phyloP scores from a whole-genome alignment of 2,113 vertebrate genomes.

The Syngnathoides biaculeatus region DNA sequence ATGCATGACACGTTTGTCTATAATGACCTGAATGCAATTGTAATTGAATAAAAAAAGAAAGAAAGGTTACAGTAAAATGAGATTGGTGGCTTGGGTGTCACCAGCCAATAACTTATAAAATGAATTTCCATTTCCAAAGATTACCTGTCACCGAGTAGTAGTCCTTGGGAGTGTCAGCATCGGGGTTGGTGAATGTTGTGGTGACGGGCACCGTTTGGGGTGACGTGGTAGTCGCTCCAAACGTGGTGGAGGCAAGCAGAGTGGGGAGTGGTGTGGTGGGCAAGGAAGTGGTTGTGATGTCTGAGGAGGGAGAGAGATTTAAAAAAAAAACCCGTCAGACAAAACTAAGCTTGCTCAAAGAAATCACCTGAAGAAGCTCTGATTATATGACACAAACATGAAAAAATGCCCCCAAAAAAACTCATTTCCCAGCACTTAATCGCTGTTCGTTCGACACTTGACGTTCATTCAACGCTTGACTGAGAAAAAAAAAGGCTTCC shows the following conservation, averaged over 20 bases:
- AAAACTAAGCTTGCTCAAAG: not conserved
- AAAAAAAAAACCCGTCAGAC: not conserved
- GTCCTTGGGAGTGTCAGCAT: conserved; percentile 20
- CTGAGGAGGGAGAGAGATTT: conserved; percentile 32
- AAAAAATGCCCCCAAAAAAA: not conserved
- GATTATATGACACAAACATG: not conserved
- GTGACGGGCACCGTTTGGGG: conserved; percentile 36
- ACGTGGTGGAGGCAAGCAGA: conserved; percentile 48
- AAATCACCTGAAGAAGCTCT: not conserved
- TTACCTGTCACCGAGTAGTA: conserved; percentile 36
- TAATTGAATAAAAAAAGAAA: not conserved
- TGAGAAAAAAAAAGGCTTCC: not conserved
- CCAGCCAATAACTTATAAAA: not conserved
- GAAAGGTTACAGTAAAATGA: not conserved
- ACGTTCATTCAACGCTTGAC: not conserved
- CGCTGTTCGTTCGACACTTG: not conserved
- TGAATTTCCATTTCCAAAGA: not conserved
- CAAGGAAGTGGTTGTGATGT: conserved; percentile 62
- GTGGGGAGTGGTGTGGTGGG: conserved; percentile 47
- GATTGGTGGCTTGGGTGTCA: too few species aligned
- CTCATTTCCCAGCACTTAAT: not conserved
- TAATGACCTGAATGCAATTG: too few species aligned
- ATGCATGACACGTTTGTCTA: too few species aligned
- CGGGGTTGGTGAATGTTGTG: not conserved
- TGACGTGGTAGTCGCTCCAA: conserved; percentile 39